These are phyloP conservation scores for Borostomias antarcticus DNA, from an alignment of 2,797 vertebrate genomes.

Conservation along the genomic window DNA sequence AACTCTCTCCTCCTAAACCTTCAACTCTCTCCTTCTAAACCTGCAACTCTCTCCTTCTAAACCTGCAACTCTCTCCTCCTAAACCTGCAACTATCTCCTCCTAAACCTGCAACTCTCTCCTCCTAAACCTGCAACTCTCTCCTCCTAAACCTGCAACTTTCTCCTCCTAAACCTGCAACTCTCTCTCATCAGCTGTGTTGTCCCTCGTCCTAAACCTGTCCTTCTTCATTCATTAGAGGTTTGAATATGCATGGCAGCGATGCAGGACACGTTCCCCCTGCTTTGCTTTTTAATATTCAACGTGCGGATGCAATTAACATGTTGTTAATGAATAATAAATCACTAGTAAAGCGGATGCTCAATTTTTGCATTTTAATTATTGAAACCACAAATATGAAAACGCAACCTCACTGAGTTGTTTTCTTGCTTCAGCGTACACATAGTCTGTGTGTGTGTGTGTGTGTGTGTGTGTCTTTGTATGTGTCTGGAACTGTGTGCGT, in stretches of 20 bases:
- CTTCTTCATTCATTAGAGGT: conserved; percentile 45
- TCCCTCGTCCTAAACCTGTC: background rate
- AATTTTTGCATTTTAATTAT: conserved; percentile 89
- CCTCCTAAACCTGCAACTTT: too few species aligned
- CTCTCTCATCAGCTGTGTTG: conserved; percentile 19
- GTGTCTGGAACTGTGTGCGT: conserved; percentile 16
- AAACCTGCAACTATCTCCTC: too few species aligned
- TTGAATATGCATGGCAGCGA: conserved; percentile 74
- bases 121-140: too few species aligned
- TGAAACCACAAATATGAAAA: conserved; percentile 89
- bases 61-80: too few species aligned
- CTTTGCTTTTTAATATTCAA: conserved; percentile 89
- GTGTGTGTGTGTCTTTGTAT: conserved; percentile 23
- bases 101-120: too few species aligned
- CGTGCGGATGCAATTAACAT: conserved; percentile 87
- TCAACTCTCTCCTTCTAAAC: too few species aligned
- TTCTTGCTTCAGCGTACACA: conserved; percentile 19
- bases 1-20: too few species aligned
- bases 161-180: too few species aligned
- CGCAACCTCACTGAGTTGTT: conserved; percentile 43
- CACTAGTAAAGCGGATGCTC: conserved; percentile 85
- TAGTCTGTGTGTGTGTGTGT: conserved; percentile 25
- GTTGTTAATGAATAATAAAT: conserved; percentile 95
- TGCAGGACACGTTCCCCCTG: conserved; percentile 56
- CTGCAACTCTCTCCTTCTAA: too few species aligned